phyloP scores from a whole-genome alignment of 2,888 invertebrate species.

The Lacanobia wlatinum region DNA sequence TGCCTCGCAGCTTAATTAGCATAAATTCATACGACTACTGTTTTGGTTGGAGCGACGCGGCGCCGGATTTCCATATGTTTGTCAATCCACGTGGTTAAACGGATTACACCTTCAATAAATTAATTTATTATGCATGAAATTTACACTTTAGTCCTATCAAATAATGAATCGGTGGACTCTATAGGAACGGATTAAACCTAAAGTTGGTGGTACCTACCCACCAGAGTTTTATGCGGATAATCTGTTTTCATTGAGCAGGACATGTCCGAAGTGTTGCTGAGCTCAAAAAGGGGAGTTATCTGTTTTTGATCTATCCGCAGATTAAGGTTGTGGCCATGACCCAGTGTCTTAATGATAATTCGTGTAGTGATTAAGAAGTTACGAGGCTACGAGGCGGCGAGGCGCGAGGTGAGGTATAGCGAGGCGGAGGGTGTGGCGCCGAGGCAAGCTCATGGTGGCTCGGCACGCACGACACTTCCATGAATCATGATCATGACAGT shows the following conservation, averaged over 20 bases:
- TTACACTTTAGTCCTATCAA: conserved; percentile 29
- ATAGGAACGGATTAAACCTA: conserved; percentile 12
- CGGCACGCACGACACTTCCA: conserved; percentile 63
- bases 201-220: neutral
- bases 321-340: conserved; percentile 66
- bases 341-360: conserved; percentile 65
- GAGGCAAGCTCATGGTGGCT: conserved; percentile 57
- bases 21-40: conserved; percentile 52
- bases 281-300: conserved; percentile 56
- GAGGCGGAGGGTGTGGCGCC: conserved; percentile 54
- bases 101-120: conserved; percentile 53
- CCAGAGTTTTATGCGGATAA: conserved; percentile 12
- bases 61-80: conserved; percentile 49
- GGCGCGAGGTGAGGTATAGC: conserved; percentile 30
- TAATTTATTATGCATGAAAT: conserved; percentile 53
- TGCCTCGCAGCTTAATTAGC: conserved; percentile 39
- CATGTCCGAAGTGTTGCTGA: conserved; percentile 4
- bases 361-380: conserved; percentile 64
- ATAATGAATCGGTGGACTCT: conserved; percentile 19
- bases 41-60: conserved; percentile 29
- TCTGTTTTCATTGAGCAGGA: conserved; percentile 17
- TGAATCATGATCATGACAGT: conserved; percentile 61
- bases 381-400: conserved; percentile 32
- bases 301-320: conserved; percentile 63
- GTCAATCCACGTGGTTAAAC: conserved; percentile 46